These are phyloP conservation scores for Pygocentrus nattereri DNA, from an alignment of 2,797 vertebrate species.

Conservation along the genomic window DNA sequence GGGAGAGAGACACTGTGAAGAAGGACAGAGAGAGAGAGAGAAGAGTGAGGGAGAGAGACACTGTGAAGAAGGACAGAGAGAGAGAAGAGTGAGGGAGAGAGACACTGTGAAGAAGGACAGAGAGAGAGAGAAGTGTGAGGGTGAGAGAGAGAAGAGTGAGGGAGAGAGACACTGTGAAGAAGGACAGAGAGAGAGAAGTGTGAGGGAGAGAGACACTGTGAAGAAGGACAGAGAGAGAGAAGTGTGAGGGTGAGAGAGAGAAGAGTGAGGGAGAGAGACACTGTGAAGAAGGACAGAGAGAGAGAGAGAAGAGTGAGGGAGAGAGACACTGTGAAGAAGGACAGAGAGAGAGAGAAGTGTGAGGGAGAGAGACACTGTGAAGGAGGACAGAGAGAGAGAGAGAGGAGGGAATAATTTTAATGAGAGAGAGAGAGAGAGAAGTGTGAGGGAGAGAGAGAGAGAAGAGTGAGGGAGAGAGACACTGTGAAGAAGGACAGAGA, in stretches of 20 bases:
- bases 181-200: too few relatives aligned
- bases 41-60: constrained; percentile 3
- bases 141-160: too few relatives aligned
- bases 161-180: too few relatives aligned
- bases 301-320: constrained; percentile 23
- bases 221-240: constrained; percentile 8
- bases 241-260: too few relatives aligned
- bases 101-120: neutral
- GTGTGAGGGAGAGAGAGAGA: neutral
- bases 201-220: too few relatives aligned
- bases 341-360: constrained; percentile 38
- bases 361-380: neutral
- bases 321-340: too few relatives aligned
- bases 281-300: too few relatives aligned
- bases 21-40: constrained; percentile 28
- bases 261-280: neutral
- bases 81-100: too few relatives aligned
- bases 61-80: constrained; percentile 15
- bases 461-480: constrained; percentile 13
- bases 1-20: constrained; percentile 16
- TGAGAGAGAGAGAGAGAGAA: neutral
- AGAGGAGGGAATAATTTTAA: too few relatives aligned
- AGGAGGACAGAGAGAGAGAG: constrained; percentile 2
- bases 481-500: too few relatives aligned
- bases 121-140: too few relatives aligned